phyloP scores from a whole-genome alignment of 2,113 vertebrate genomes.

The Odontophorus gujanensis region DNA sequence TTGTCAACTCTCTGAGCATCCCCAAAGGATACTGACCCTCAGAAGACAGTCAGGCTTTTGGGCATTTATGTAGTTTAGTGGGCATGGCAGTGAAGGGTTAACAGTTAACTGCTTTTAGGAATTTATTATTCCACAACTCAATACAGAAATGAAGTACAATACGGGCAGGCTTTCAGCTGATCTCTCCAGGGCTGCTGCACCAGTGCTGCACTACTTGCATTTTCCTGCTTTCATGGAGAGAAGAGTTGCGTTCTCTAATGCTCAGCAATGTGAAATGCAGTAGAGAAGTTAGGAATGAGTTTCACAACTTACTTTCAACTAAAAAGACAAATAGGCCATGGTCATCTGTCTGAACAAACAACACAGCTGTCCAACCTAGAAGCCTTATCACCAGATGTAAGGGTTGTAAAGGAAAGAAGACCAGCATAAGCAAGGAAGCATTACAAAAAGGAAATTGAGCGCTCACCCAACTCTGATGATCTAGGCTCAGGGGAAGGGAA shows the following conservation, averaged over 20 bases:
- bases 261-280: fast-evolving
- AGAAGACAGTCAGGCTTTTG: not conserved
- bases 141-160: fast-evolving
- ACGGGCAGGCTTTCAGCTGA: not conserved
- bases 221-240: not conserved
- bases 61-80: not conserved
- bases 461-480: no score
- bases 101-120: no score
- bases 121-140: no score
- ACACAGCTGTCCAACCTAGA: fast-evolving
- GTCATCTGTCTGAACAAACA: not conserved
- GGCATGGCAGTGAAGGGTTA: no score
- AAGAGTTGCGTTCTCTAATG: not conserved
- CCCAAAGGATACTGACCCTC: not conserved
- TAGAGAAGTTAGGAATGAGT: not conserved
- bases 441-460: no score
- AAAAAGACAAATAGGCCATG: not conserved
- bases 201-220: not conserved
- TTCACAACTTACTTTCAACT: not conserved
- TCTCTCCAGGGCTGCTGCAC: not conserved
- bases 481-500: no score
- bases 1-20: not conserved
- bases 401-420: no score
- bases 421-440: no score
- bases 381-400: no score